Percentiles rank a stretch among this genome's conserved stretches.
phyloP scores from a whole-genome alignment of 2,888 invertebrate species.

The Pemphredon lugubris region DNA sequence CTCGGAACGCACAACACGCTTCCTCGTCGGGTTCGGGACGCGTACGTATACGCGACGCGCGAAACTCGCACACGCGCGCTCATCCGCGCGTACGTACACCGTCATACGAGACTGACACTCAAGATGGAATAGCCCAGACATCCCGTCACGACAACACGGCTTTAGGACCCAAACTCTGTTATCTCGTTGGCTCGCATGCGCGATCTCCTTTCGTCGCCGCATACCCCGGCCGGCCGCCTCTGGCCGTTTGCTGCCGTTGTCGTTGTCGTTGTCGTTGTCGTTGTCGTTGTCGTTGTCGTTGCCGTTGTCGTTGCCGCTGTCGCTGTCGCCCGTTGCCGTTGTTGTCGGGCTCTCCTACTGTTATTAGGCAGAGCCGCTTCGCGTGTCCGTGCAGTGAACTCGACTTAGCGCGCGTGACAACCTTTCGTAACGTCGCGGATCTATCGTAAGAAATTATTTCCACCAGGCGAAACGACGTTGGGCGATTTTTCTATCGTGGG shows the following conservation, averaged over 20 bases:
- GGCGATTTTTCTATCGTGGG: conserved; percentile 10
- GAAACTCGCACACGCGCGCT: neutral
- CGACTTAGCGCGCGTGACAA: conserved; percentile 43
- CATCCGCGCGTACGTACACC: conserved; percentile 23
- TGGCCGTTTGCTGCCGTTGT: no score
- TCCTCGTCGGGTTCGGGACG: conserved; percentile 4
- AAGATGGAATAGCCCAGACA: conserved; percentile 64
- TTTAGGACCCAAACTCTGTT: conserved; percentile 66
- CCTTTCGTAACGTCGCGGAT: conserved; percentile 32
- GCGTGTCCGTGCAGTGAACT: conserved; percentile 73
- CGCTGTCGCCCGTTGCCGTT: conserved; percentile 13
- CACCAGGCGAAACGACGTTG: conserved; percentile 26
- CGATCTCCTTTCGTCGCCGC: conserved; percentile 64
- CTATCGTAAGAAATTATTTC: conserved; percentile 49
- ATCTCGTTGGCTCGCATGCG: conserved; percentile 74
- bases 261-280: conserved; percentile 19
- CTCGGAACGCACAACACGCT: conserved; percentile 11
- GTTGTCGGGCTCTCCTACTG: conserved; percentile 47
- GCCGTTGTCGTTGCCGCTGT: no score
- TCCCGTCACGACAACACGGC: conserved; percentile 72
- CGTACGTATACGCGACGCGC: no score
- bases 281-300: conserved; percentile 11
- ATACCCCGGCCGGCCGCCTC: conserved; percentile 21
- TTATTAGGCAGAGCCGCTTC: conserved; percentile 73
- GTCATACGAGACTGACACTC: conserved; percentile 56